Percentiles rank a stretch among this genome's conserved stretches.
These are phyloP conservation scores for Microcebus ravelobensis DNA, from an alignment of 2,113 vertebrate genomes.

Conservation along the genomic window DNA sequence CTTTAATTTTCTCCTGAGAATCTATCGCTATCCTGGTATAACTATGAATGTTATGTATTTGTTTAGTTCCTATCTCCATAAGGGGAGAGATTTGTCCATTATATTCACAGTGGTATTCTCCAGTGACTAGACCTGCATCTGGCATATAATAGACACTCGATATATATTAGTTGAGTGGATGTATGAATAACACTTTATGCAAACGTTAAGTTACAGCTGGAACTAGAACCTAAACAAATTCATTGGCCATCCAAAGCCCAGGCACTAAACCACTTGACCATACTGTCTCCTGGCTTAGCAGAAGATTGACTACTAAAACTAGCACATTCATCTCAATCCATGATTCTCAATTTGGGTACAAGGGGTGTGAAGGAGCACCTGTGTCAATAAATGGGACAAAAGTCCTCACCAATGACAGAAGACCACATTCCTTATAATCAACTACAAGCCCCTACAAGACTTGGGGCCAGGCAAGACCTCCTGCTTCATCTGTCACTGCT, in stretches of 20 bases:
- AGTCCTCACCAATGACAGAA: background rate
- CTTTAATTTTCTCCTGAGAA: background rate
- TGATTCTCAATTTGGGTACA: background rate
- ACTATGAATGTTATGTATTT: background rate
- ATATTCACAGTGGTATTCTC: background rate
- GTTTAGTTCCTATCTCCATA: background rate
- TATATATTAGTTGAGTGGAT: background rate
- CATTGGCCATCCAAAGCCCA: background rate
- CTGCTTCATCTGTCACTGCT: background rate
- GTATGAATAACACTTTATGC: background rate
- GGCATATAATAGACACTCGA: background rate
- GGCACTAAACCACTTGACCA: background rate
- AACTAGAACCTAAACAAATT: background rate
- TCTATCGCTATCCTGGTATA: background rate
- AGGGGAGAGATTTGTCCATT: background rate
- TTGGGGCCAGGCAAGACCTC: background rate
- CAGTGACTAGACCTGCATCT: background rate
- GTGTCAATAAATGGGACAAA: background rate
- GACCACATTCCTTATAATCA: background rate
- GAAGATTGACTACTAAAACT: background rate
- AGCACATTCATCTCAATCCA: background rate
- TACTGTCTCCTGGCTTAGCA: background rate
- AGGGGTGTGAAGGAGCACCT: background rate
- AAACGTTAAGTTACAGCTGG: background rate
- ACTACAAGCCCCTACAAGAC: background rate